These are phyloP conservation scores for Microctenopoma steveboyesi DNA, from an alignment of 2,797 vertebrate species.

Conservation along the genomic window DNA sequence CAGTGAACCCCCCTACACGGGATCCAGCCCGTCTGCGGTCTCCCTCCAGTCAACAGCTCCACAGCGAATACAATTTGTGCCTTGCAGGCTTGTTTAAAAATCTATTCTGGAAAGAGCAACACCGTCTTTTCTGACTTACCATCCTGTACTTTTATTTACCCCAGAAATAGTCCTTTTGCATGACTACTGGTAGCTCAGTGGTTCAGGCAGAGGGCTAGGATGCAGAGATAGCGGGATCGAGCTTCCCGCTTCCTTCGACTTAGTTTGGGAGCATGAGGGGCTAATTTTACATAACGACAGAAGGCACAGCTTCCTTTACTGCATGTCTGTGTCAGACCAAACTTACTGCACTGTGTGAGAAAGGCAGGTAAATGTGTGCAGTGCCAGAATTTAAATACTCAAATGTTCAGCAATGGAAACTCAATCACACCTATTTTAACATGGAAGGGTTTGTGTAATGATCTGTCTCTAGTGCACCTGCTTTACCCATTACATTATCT, in stretches of 20 bases:
- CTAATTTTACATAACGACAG: no score
- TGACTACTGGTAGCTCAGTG: no score
- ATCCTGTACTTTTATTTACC: neutral
- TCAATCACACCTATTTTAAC: neutral
- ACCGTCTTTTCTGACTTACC: no score
- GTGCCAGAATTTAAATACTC: neutral
- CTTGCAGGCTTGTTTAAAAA: no score
- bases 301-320: neutral
- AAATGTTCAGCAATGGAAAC: neutral
- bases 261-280: neutral
- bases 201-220: no score
- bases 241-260: no score
- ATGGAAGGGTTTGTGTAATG: neutral
- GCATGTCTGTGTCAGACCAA: neutral
- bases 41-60: conserved; percentile 5
- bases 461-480: neutral
- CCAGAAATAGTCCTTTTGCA: neutral
- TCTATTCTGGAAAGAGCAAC: neutral
- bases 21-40: conserved; percentile 9
- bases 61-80: no score
- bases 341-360: neutral
- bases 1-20: conserved; percentile 1
- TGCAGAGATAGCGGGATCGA: no score
- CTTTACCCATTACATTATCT: neutral
- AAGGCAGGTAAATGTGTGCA: neutral